Base-by-base conservation (phyloP, 2,797 vertebrate genomes). In the Megalops cyprinoides region DNA sequence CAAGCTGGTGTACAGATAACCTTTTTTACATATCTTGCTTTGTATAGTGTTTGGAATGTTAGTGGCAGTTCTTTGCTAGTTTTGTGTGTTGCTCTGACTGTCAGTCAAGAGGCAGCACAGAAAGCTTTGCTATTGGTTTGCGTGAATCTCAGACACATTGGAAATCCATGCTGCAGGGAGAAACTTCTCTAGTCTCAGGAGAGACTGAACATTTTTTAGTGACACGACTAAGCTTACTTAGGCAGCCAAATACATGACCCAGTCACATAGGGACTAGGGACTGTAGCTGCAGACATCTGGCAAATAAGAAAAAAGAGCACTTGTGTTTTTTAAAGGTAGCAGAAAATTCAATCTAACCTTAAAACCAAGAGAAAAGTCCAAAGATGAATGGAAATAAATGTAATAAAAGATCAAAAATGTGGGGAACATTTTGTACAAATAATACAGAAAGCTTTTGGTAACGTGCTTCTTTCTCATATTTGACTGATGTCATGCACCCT, bases 21-120 rank as follows among this genome's bases (percentile, higher is more conserved):
- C 6, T 76, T 44, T 78, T 51, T 42, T 75, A 49, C 67, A 25
- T 12, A 71, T 44, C 67, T 42, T 71, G 67, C 31, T 37, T 31
- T 46, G 28, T 78, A 25, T 12, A 34, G 12, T 65, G 4, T 51
- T 44, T 34, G 25, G 58, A 76, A 69, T 28, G 48, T n/a, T n/a
- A n/a, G n/a, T n/a, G n/a, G n/a, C n/a, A n/a, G 10, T 62, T 75
- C 56, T 83, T 39, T 25, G 77, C 65, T 76, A 44, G 42, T 44
- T 80, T 10, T 77, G 20, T 18, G 28, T 37, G 49, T 67, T 81
- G 55, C 74, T 91, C 92, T 7, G 23, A 88, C 90, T 93, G 91
- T 91, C 86, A 83, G 91, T 91, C 86, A 83, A 88, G 92, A 85
- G 87, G 88, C 89, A 91, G 90, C 89, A 89, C 89, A 90, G 90